These are phyloP conservation scores for Silurus meridionalis DNA, from an alignment of 2,113 vertebrate species.

Conservation along the genomic window DNA sequence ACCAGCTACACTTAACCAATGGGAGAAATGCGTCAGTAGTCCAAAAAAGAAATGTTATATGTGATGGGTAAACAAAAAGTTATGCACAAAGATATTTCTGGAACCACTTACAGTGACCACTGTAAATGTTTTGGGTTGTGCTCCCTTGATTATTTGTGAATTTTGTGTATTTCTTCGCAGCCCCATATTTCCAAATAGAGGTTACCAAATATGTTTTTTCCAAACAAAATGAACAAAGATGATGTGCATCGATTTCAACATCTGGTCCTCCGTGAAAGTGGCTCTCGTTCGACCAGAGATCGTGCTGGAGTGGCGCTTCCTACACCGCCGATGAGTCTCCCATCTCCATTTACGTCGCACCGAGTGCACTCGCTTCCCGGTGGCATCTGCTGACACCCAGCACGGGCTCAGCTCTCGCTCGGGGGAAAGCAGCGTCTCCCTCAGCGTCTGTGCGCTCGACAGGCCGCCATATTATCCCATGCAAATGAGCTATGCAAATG, in stretches of 20 bases:
- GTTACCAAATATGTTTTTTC: no score
- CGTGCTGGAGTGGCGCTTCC: constrained; percentile 67
- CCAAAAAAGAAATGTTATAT: background rate
- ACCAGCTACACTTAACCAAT: background rate
- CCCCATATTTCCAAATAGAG: no score
- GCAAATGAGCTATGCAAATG: constrained; percentile 46
- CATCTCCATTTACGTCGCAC: constrained; percentile 70
- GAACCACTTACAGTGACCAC: background rate
- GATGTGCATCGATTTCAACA: constrained; percentile 1
- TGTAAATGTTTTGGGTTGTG: background rate
- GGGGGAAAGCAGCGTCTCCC: constrained; percentile 66
- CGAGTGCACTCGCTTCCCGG: constrained; percentile 68
- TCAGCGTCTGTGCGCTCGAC: constrained; percentile 56
- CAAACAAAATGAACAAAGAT: background rate
- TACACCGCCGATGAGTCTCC: constrained; percentile 60
- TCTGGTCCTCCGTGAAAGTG: constrained; percentile 45
- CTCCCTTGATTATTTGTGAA: no score
- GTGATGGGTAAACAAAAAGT: background rate
- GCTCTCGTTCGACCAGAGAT: constrained; percentile 40
- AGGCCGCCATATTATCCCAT: constrained; percentile 51
- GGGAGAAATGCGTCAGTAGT: background rate
- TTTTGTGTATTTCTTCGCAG: no score
- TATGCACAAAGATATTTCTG: no score
- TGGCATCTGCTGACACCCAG: constrained; percentile 73
- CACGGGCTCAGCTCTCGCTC: constrained; percentile 41